Evolutionary conservation across 2,113 vertebrate genomes (phyloP).

Genomic region (Erythrolamprus reginae): DNA sequence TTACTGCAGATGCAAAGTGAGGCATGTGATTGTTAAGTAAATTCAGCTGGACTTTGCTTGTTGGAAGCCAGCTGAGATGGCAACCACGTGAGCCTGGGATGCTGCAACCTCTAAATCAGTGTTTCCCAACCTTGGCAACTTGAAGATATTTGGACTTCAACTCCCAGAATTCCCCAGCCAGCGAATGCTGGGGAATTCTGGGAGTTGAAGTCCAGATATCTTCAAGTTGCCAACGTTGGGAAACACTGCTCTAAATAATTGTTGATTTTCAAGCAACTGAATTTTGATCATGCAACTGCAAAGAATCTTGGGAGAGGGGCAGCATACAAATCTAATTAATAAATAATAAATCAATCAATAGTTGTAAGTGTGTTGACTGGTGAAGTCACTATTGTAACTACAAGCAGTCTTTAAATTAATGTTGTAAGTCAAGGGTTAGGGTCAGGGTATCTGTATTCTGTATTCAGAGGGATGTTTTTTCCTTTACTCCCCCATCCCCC

Average conservation of each 20-base stretch:
- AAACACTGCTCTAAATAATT: too few species aligned
- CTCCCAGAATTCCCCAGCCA: too few species aligned
- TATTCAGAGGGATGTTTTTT: background rate
- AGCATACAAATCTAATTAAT: too few species aligned
- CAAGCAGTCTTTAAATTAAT: background rate
- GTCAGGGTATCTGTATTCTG: too few species aligned
- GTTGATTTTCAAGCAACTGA: background rate
- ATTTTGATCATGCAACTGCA: background rate
- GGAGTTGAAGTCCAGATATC: too few species aligned
- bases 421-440: background rate
- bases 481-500: background rate
- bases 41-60: background rate
- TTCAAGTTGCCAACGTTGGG: too few species aligned
- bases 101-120: too few species aligned
- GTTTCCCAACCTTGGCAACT: too few species aligned
- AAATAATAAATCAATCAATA: too few species aligned
- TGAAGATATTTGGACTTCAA: too few species aligned
- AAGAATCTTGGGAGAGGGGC: too few species aligned
- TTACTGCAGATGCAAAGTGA: background rate
- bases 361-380: background rate
- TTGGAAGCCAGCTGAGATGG: background rate
- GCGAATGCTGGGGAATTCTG: too few species aligned
- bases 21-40: background rate
- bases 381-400: background rate
- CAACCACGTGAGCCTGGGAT: background rate